Conservation (phyloP, 2,797 vertebrate genomes). For the Acipenser transmontanus region DNA sequence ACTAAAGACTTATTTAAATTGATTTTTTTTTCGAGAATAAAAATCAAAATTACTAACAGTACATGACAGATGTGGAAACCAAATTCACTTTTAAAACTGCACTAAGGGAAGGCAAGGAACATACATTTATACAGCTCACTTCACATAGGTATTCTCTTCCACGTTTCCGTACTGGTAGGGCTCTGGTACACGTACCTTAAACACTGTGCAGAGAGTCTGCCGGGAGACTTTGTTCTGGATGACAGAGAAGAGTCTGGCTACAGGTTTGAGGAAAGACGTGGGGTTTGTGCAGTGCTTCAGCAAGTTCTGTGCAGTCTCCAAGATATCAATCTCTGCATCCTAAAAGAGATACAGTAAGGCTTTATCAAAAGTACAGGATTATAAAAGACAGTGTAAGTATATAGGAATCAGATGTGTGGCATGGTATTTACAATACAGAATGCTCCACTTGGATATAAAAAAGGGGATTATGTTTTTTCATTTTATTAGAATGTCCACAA, state of each 20-base stretch:
- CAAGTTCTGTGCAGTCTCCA: slow-evolving; percentile 86
- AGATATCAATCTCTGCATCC: slow-evolving; percentile 84
- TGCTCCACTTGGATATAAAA: no score
- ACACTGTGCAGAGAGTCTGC: slow-evolving; percentile 74
- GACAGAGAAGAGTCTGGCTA: slow-evolving; percentile 81
- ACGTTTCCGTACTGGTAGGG: background rate
- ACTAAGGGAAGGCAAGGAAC: no score
- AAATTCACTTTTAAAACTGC: no score
- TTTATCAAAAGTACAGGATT: background rate
- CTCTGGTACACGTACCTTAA: slow-evolving; percentile 66
- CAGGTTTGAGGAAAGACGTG: slow-evolving; percentile 70
- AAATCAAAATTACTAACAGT: no score
- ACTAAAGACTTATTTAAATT: no score
- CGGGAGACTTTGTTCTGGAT: slow-evolving; percentile 78
- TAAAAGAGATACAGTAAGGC: slow-evolving; percentile 38
- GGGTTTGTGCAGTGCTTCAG: slow-evolving; percentile 72
- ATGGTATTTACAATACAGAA: background rate
- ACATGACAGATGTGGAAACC: background rate
- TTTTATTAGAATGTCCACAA: background rate
- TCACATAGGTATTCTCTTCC: background rate
- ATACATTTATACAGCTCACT: no score
- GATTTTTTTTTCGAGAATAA: no score
- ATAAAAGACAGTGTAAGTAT: background rate
- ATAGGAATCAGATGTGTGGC: background rate
- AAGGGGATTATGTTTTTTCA: background rate